phyloP scores from a whole-genome alignment of 1,140 invertebrate species.

The Rhyacophila brunnea region DNA sequence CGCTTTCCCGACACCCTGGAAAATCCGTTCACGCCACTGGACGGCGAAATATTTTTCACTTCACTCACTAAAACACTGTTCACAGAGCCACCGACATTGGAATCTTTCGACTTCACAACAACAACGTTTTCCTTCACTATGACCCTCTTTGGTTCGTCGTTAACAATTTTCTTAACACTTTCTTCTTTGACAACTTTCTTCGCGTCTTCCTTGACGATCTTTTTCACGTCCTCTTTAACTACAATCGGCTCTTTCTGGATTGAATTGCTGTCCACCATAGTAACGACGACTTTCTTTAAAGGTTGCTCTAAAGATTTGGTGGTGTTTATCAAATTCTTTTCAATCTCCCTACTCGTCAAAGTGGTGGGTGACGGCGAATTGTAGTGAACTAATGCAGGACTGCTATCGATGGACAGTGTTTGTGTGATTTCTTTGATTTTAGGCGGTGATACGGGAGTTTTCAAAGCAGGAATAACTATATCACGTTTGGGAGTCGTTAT shows the following conservation, averaged over 20 bases:
- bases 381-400: conserved; percentile 12
- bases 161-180: conserved; percentile 44
- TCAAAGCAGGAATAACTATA: not conserved
- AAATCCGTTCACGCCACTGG: conserved; percentile 33
- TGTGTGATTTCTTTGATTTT: conserved; percentile 4
- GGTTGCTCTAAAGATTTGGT: conserved; percentile 59
- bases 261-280: conserved; percentile 36
- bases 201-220: conserved; percentile 40
- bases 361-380: conserved; percentile 41
- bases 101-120: conserved; percentile 23
- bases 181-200: conserved; percentile 32
- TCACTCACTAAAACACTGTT: conserved; percentile 1
- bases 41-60: not conserved
- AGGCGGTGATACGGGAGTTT: conserved; percentile 25
- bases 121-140: conserved; percentile 18
- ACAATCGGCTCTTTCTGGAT: too few relatives aligned
- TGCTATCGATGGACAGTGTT: not conserved
- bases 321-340: conserved; percentile 70
- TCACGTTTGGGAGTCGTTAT: not conserved
- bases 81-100: conserved; percentile 8
- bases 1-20: conserved; percentile 30
- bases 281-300: conserved; percentile 52
- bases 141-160: conserved; percentile 35
- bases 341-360: conserved; percentile 63
- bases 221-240: conserved; percentile 16